Evolutionary conservation across 2,797 vertebrate genomes (phyloP).

Genomic region (Luscinia megarhynchos): DNA sequence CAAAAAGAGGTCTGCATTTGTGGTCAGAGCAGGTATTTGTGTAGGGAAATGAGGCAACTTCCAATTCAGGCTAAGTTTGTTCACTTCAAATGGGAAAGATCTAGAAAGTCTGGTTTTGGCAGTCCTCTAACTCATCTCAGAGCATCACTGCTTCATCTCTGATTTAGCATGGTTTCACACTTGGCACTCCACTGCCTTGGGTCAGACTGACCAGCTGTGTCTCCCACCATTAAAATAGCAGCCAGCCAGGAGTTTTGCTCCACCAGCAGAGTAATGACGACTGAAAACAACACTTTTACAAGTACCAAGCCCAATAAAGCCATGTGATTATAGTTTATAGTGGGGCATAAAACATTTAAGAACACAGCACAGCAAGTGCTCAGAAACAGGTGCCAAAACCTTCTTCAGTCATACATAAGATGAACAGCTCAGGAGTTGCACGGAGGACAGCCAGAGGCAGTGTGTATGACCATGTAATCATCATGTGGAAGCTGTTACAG

Average conservation of each 20-base stretch:
- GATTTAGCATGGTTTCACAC: not conserved
- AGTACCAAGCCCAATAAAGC: not conserved
- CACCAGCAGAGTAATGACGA: not conserved
- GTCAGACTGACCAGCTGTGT: not conserved
- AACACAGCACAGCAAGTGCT: not conserved
- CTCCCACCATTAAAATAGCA: not conserved
- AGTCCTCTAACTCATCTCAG: not conserved
- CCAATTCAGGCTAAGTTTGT: not conserved
- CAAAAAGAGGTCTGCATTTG: not conserved
- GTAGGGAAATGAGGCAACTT: not conserved
- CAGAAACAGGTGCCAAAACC: not conserved
- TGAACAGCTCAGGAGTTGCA: not conserved
- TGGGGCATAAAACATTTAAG: not conserved
- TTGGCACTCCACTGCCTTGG: not conserved
- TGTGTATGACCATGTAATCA: fast-evolving
- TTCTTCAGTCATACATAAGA: not conserved
- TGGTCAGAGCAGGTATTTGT: not conserved
- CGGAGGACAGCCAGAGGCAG: not conserved
- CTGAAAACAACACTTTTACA: not conserved
- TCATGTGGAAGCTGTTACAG: not conserved
- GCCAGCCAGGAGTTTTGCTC: not conserved
- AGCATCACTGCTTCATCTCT: not conserved
- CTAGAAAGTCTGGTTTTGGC: not conserved
- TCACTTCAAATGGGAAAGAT: not conserved
- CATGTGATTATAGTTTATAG: not conserved